phyloP scores from a whole-genome alignment of 37 sponge, comb jelly and placozoan species.

The Beroe forskalii region DNA sequence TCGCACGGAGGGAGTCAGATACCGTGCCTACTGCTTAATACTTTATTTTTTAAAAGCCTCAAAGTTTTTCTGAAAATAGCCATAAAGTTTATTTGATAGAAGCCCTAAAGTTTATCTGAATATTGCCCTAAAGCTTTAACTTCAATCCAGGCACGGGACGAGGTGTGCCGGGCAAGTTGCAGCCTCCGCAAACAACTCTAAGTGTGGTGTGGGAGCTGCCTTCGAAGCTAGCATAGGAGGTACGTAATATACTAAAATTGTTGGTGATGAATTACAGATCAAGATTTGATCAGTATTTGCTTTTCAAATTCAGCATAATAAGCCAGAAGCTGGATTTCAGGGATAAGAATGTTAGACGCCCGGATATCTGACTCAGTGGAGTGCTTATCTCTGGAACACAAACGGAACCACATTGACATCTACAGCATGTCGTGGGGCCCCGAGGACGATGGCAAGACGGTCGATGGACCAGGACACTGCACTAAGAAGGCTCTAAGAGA shows the following conservation, averaged over 20 bases:
- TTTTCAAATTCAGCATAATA: too few species aligned
- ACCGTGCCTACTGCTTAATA: too few species aligned
- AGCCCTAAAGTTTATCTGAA: too few species aligned
- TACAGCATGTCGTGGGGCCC: slow-evolving; percentile 99
- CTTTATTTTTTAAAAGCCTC: too few species aligned
- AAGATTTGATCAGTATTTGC: too few species aligned
- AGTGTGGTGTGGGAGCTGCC: slow-evolving; percentile 88
- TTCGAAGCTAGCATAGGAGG: slow-evolving; percentile 90
- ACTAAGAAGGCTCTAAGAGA: slow-evolving; percentile 81
- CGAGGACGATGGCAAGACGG: slow-evolving; percentile 89
- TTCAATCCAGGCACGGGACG: slow-evolving; percentile 96
- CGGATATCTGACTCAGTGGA: slow-evolving; percentile 89
- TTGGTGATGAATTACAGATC: too few species aligned
- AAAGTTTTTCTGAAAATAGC: too few species aligned
- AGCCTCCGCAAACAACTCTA: slow-evolving; percentile 73
- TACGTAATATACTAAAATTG: too few species aligned
- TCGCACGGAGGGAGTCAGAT: too few species aligned
- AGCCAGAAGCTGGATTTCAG: too few species aligned
- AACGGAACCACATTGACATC: slow-evolving; percentile 90
- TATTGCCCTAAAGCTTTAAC: too few species aligned
- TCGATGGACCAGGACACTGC: slow-evolving; percentile 92
- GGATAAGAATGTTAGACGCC: slow-evolving; percentile 96
- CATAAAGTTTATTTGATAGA: too few species aligned
- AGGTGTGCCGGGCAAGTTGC: slow-evolving; percentile 98
- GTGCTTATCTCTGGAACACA: slow-evolving; percentile 80